phyloP scores from a whole-genome alignment of 53 echinoderm and acorn worm species.

The Temnopleurus reevesii region DNA sequence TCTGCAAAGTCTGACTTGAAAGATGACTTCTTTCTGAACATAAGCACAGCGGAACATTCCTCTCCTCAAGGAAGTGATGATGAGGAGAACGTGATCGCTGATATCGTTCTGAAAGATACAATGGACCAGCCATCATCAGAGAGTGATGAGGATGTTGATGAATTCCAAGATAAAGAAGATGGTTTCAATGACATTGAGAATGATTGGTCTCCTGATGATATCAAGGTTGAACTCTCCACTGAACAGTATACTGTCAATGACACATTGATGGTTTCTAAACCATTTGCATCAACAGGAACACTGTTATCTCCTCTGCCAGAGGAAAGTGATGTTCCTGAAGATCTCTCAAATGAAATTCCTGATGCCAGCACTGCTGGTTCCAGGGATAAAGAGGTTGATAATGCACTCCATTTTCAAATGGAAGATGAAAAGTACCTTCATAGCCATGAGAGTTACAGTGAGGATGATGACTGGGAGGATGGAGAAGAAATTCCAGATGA shows the following conservation, averaged over 20 bases:
- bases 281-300: background rate
- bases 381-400: background rate
- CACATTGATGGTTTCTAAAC: background rate
- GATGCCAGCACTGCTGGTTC: background rate
- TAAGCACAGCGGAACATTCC: background rate
- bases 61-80: slow-evolving; percentile 27
- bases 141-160: background rate
- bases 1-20: slow-evolving; percentile 5
- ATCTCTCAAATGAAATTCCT: background rate
- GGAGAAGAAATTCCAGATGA: background rate
- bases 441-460: slow-evolving; percentile 13
- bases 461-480: slow-evolving; percentile 40
- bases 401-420: background rate
- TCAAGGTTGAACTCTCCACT: slow-evolving; percentile 52
- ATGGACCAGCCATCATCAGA: slow-evolving; percentile 8
- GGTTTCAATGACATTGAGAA: background rate
- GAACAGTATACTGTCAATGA: slow-evolving; percentile 46
- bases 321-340: background rate
- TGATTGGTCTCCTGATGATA: slow-evolving; percentile 54
- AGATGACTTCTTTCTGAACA: slow-evolving; percentile 41
- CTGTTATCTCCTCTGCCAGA: slow-evolving; percentile 27
- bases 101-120: background rate
- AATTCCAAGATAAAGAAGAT: background rate
- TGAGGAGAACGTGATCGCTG: background rate
- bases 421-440: background rate